Percentiles rank a stretch among this genome's conserved stretches.
Evolutionary conservation across 2,797 vertebrate genomes (phyloP).

Genomic region (Octomys mimax): DNA sequence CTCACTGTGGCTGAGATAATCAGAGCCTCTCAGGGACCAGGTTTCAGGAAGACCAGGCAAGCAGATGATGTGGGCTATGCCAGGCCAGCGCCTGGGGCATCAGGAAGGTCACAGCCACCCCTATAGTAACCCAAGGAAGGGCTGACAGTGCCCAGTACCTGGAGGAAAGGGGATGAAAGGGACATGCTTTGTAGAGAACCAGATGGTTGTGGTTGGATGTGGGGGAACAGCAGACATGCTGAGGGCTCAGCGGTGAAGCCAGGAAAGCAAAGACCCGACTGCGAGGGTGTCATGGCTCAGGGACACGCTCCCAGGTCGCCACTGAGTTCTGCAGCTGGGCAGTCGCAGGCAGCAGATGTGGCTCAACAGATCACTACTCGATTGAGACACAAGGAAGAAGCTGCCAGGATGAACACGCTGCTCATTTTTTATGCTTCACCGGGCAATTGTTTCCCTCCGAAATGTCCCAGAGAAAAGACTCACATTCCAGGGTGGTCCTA

Average conservation of each 20-base stretch:
- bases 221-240: not conserved
- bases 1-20: not conserved
- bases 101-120: not conserved
- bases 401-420: not conserved
- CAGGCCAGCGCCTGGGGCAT: not conserved
- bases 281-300: not conserved
- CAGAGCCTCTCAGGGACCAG: not conserved
- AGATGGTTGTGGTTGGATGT: not conserved
- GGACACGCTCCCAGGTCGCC: not conserved
- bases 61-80: not conserved
- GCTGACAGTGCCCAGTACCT: not conserved
- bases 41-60: not conserved
- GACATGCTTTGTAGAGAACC: not conserved
- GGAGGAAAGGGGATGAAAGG: not conserved
- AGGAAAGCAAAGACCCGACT: not conserved
- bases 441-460: not conserved
- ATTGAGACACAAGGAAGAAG: slow-evolving; percentile 45
- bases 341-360: not conserved
- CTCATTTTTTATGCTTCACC: slow-evolving; percentile 28
- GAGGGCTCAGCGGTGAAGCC: not conserved
- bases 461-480: slow-evolving; percentile 32
- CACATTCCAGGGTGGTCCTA: not conserved
- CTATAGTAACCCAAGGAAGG: not conserved
- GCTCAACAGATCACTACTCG: slow-evolving; percentile 20
- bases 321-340: slow-evolving; percentile 16